These are phyloP conservation scores for Oryctes rhinoceros DNA, from an alignment of 1,140 invertebrate species.

Conservation along the genomic window DNA sequence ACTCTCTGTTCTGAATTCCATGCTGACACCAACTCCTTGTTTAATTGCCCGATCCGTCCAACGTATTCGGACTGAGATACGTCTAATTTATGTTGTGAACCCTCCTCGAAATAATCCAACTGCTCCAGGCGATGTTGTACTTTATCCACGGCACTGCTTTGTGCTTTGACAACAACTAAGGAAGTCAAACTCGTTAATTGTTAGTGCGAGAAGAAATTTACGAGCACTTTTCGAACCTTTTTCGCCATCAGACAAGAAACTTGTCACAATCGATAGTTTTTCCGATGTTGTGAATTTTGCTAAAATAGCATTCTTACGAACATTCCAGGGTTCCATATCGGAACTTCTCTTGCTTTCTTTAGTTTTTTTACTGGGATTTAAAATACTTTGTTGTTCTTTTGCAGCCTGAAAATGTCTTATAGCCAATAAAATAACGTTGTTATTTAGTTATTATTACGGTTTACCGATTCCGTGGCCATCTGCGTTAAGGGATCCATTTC, in stretches of 20 bases:
- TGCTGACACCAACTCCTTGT: constrained; percentile 86
- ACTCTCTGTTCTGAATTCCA: constrained; percentile 96
- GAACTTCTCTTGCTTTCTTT: constrained; percentile 59
- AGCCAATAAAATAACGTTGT: constrained; percentile 32
- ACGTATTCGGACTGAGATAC: constrained; percentile 93
- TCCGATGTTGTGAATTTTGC: constrained; percentile 91
- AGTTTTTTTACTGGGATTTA: constrained; percentile 61
- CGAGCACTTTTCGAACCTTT: constrained; percentile 68
- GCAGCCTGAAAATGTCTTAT: constrained; percentile 44
- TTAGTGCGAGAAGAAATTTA: neutral
- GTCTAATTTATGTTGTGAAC: constrained; percentile 85
- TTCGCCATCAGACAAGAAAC: constrained; percentile 82
- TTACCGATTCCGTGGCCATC: constrained; percentile 70
- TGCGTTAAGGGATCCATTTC: constrained; percentile 72
- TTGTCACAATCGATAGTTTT: constrained; percentile 88
- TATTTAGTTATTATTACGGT: constrained; percentile 39
- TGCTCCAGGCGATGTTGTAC: constrained; percentile 92
- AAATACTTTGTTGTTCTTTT: constrained; percentile 40
- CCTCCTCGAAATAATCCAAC: constrained; percentile 93
- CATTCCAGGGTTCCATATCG: constrained; percentile 76
- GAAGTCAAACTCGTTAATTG: constrained; percentile 48
- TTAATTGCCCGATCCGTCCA: constrained; percentile 86
- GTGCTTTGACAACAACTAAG: constrained; percentile 79
- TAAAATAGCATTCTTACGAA: constrained; percentile 76
- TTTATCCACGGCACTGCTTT: constrained; percentile 85